phyloP scores from a whole-genome alignment of 2,113 vertebrate genomes.

The Lepus americanus region DNA sequence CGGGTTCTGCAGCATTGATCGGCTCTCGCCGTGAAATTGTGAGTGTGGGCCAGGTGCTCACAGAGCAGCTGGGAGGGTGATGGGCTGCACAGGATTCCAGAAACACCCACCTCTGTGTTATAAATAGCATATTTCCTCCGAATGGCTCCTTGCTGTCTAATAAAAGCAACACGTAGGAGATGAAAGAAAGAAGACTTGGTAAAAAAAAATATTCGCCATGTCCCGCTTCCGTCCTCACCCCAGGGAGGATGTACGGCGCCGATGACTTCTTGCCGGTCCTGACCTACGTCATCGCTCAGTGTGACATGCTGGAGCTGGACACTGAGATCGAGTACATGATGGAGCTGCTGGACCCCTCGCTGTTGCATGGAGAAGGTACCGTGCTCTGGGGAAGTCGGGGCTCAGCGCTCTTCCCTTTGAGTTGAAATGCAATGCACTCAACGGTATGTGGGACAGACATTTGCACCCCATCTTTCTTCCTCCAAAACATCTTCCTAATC shows the following conservation, averaged over 20 bases:
- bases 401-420: too few relatives aligned
- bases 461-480: background rate
- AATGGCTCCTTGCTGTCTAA: slow-evolving; percentile 41
- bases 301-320: slow-evolving; percentile 96
- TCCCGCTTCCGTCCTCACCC: slow-evolving; percentile 65
- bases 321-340: slow-evolving; percentile 98
- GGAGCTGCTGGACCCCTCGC: slow-evolving; percentile 96
- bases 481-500: background rate
- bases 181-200: slow-evolving; percentile 9
- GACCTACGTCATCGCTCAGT: slow-evolving; percentile 97
- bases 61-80: background rate
- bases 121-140: slow-evolving; percentile 41
- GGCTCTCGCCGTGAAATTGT: slow-evolving; percentile 40
- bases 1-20: background rate
- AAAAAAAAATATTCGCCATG: background rate
- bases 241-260: slow-evolving; percentile 97
- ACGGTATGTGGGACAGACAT: too few relatives aligned
- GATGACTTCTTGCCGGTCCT: slow-evolving; percentile 98
- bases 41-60: background rate
- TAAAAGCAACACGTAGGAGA: slow-evolving; percentile 61
- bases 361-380: slow-evolving; percentile 97
- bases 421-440: too few relatives aligned
- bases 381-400: accelerated
- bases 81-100: background rate
- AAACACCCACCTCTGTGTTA: background rate